Base-by-base conservation (phyloP, 2,888 invertebrate genomes). In the Melitaea athalia region DNA sequence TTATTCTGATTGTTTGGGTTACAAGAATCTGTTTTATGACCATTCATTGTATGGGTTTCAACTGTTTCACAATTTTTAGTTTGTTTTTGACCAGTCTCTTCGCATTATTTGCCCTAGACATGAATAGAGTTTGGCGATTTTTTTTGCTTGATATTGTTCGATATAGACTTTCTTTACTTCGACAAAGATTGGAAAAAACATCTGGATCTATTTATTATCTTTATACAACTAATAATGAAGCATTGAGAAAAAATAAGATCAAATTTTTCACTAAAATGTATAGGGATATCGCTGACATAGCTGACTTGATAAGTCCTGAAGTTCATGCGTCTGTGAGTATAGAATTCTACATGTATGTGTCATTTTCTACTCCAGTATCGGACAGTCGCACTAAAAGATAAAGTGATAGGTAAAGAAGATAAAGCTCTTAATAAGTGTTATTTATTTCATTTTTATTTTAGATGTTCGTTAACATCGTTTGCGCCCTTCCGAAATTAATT, bases 41-140 rank as follows among this genome's bases (percentile, higher is more conserved):
- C 0, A 59, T 82, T 2, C 86, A 84, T 59, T 91, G 89, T 62
- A 43, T 70, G 0, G 73, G 72, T 0, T 79, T 80, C 61, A 10
- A 64, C 0, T 89, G 87, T 53, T 86, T 78, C 17, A 70, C 77
- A 0, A 60, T 75, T 31, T 64, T 86, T 0, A 0, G 17, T 11
- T 66, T 81, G 1, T 91, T 81, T 67, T 12, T 81, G 0, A 70
- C 90, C 0, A 84, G 83, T 61, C 78, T 84, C 38, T 78, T 85
- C n/a, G 83, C 86, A 0, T 77, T 87, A 2, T 71, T 88, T 5
- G 84, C 87, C 12, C 78, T 92, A 12, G 91, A 92, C 77, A 72
- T 88, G 4, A 88, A 84, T 73, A 77, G 91, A 69, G 85, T 88
- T 0, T 91, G 90, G 91, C 79, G 92, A 50, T 88, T 85, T 66